These are phyloP conservation scores for Felis chaus DNA, from an alignment of 2,113 vertebrate species.

Conservation along the genomic window DNA sequence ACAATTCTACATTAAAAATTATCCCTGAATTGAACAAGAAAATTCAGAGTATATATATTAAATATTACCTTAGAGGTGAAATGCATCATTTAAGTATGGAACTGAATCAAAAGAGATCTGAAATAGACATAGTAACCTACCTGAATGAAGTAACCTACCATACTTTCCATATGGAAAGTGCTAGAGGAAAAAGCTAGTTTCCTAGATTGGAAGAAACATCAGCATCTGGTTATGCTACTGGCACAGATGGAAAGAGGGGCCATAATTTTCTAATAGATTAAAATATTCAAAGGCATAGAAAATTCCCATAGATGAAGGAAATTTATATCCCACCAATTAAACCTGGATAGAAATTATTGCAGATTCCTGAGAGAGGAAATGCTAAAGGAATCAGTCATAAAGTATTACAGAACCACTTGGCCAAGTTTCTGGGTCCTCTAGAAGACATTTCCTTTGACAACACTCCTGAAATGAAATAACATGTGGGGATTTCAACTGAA, in stretches of 20 bases:
- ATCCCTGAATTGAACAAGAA: background rate
- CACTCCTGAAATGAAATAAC: background rate
- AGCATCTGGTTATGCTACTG: slow-evolving; percentile 29
- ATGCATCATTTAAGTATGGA: background rate
- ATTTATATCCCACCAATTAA: slow-evolving; percentile 33
- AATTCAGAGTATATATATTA: background rate
- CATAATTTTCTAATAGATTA: slow-evolving; percentile 49
- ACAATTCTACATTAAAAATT: background rate
- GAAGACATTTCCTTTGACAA: background rate
- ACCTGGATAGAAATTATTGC: slow-evolving; percentile 41
- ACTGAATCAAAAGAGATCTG: background rate
- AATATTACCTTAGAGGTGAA: background rate
- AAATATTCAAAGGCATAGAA: slow-evolving; percentile 45
- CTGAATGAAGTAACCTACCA: background rate
- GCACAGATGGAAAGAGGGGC: slow-evolving; percentile 36
- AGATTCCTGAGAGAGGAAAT: slow-evolving; percentile 60
- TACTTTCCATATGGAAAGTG: background rate
- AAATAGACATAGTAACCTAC: slow-evolving; percentile 7
- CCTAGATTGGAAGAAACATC: slow-evolving; percentile 21
- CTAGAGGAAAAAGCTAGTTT: slow-evolving; percentile 14
- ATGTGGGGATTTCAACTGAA: slow-evolving; percentile 3
- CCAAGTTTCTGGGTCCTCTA: background rate
- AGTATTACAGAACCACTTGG: background rate
- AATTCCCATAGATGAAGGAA: slow-evolving; percentile 28
- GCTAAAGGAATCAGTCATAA: slow-evolving; percentile 2